These are phyloP conservation scores for Phrynosoma blainvillii DNA, from an alignment of 2,113 vertebrate genomes.

Conservation along the genomic window DNA sequence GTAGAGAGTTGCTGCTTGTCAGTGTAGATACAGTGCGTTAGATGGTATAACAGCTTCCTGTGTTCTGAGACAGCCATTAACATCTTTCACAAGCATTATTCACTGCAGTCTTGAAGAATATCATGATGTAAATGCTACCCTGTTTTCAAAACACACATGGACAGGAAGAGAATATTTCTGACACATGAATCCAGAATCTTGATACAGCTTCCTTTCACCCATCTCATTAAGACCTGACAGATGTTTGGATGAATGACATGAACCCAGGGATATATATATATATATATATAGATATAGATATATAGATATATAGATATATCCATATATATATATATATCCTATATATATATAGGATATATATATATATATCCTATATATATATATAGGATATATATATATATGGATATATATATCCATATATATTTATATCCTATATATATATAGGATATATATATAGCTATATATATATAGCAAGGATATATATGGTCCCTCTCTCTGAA, in stretches of 20 bases:
- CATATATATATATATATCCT: too few relatives aligned
- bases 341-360: too few relatives aligned
- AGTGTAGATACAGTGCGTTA: not conserved
- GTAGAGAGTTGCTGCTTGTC: not conserved
- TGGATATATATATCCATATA: too few relatives aligned
- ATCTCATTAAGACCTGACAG: not conserved
- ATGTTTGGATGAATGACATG: not conserved
- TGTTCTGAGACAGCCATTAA: not conserved
- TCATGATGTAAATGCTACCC: not conserved
- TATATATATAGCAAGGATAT: too few relatives aligned
- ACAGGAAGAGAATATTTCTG: not conserved
- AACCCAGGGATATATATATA: not conserved
- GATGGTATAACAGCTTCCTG: not conserved
- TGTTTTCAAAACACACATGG: not conserved
- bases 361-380: too few relatives aligned
- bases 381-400: not conserved
- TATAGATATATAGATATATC: too few relatives aligned
- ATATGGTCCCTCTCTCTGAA: not conserved
- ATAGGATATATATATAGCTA: too few relatives aligned
- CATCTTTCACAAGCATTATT: not conserved
- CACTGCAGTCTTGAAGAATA: not conserved
- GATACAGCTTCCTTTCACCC: not conserved
- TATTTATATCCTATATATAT: too few relatives aligned
- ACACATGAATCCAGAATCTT: not conserved
- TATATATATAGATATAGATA: too few relatives aligned